phyloP scores from a whole-genome alignment of 64 coral and sea anemone species.

The Exaiptasia diaphana region DNA sequence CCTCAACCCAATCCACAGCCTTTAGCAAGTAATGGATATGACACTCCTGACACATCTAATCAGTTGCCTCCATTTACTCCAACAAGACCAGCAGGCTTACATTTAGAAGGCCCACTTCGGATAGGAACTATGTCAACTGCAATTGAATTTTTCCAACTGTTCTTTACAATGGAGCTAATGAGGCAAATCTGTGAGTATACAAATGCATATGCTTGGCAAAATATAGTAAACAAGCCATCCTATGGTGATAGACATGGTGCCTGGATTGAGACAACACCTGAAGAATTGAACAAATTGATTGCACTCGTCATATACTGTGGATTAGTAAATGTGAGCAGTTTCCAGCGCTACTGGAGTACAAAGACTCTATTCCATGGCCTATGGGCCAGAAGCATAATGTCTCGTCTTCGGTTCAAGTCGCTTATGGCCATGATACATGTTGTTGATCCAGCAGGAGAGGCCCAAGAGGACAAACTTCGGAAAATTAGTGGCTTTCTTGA shows the following conservation, averaged over 20 bases:
- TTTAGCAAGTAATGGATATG: background rate
- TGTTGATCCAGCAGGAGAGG: constrained; percentile 32
- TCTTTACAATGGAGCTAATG: constrained; percentile 4
- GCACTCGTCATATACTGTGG: constrained; percentile 44
- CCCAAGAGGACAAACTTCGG: constrained; percentile 17
- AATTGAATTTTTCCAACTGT: constrained; percentile 12
- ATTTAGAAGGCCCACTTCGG: background rate
- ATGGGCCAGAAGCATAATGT: constrained; percentile 42
- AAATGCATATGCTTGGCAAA: constrained; percentile 8
- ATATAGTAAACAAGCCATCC: background rate
- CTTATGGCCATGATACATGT: constrained; percentile 49
- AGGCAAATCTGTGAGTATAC: background rate
- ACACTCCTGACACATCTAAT: background rate
- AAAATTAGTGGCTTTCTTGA: constrained; percentile 24
- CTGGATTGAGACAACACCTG: constrained; percentile 41
- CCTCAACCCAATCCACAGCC: background rate
- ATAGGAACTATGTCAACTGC: background rate
- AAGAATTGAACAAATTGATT: constrained; percentile 42
- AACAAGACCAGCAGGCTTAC: background rate
- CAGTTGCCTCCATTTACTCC: background rate
- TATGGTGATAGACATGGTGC: constrained; percentile 11
- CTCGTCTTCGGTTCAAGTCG: constrained; percentile 13
- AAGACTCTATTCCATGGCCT: constrained; percentile 50
- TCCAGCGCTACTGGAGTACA: constrained; percentile 33
- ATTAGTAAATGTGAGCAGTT: background rate